phyloP scores from a whole-genome alignment of 2,888 invertebrate genomes.

The Lycocerus yunnanus region DNA sequence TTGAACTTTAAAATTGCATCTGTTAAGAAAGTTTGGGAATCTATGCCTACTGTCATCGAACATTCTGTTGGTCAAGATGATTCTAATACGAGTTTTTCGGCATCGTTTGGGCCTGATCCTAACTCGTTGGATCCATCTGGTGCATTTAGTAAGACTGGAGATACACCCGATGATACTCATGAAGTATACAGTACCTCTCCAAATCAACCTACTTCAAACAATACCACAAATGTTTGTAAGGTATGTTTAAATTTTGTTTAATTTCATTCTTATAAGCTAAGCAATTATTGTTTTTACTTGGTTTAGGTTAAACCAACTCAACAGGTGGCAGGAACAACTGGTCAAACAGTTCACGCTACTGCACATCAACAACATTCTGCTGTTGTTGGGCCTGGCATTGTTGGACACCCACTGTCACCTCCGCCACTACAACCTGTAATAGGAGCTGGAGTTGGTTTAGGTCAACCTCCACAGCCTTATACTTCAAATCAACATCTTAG shows the following conservation, averaged over 20 bases:
- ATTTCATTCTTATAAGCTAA: neutral
- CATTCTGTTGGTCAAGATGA: conserved; percentile 58
- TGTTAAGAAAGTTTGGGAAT: conserved; percentile 89
- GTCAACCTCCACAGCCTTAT: conserved; percentile 62
- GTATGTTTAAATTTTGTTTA: conserved; percentile 46
- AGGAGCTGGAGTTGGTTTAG: conserved; percentile 54
- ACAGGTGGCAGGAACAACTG: conserved; percentile 65
- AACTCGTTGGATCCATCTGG: conserved; percentile 55
- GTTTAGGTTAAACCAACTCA: conserved; percentile 79
- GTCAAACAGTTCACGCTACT: conserved; percentile 50
- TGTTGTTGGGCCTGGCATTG: conserved; percentile 49
- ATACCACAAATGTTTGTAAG: conserved; percentile 73
- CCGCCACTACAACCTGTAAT: conserved; percentile 64
- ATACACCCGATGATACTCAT: conserved; percentile 57
- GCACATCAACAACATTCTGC: conserved; percentile 55
- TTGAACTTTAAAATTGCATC: conserved; percentile 93
- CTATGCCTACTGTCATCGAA: conserved; percentile 71
- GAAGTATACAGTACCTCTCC: conserved; percentile 62
- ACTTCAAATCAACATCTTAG: conserved; percentile 67
- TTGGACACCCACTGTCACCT: conserved; percentile 61
- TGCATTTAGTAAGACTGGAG: conserved; percentile 50
- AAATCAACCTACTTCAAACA: conserved; percentile 54
- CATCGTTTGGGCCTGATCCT: conserved; percentile 55
- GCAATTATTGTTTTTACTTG: neutral
- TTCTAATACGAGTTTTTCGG: conserved; percentile 45